These are phyloP conservation scores for Alfaro cultratus DNA, from an alignment of 2,797 vertebrate genomes.

Conservation along the genomic window DNA sequence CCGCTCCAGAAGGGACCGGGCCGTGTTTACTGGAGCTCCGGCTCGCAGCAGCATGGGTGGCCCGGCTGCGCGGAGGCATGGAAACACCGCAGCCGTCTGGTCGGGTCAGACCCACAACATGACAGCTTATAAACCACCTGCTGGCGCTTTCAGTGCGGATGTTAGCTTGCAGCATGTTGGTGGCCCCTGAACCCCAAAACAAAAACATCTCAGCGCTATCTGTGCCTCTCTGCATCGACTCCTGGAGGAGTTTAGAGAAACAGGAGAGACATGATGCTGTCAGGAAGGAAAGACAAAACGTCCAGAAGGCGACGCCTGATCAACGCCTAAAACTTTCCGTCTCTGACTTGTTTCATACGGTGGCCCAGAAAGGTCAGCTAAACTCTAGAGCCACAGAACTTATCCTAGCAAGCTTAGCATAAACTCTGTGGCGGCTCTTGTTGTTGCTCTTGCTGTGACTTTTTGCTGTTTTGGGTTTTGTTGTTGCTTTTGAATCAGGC, in stretches of 20 bases:
- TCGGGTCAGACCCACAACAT: constrained; percentile 52
- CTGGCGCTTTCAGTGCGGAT: background rate
- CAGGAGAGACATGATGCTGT: too few relatives aligned
- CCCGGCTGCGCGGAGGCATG: constrained; percentile 65
- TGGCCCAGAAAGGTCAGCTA: too few relatives aligned
- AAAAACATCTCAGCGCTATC: background rate
- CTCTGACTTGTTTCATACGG: too few relatives aligned
- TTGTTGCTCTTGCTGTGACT: background rate
- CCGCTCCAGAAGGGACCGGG: constrained; percentile 74
- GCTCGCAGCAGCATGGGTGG: constrained; percentile 80
- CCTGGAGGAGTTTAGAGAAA: background rate
- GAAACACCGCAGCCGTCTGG: constrained; percentile 70
- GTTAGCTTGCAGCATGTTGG: background rate
- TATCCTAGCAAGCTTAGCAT: too few relatives aligned
- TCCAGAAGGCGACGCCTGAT: too few relatives aligned
- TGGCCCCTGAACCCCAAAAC: background rate
- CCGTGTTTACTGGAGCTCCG: constrained; percentile 77
- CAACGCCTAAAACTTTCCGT: too few relatives aligned
- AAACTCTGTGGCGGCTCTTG: too few relatives aligned
- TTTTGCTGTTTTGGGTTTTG: background rate
- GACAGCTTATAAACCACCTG: constrained; percentile 44
- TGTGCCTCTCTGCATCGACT: background rate
- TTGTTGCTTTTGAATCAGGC: background rate
- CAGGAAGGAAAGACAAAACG: too few relatives aligned
- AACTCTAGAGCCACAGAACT: too few relatives aligned